Evolutionary conservation across 2,888 invertebrate species (phyloP).

Genomic region (Netelia inedita): DNA sequence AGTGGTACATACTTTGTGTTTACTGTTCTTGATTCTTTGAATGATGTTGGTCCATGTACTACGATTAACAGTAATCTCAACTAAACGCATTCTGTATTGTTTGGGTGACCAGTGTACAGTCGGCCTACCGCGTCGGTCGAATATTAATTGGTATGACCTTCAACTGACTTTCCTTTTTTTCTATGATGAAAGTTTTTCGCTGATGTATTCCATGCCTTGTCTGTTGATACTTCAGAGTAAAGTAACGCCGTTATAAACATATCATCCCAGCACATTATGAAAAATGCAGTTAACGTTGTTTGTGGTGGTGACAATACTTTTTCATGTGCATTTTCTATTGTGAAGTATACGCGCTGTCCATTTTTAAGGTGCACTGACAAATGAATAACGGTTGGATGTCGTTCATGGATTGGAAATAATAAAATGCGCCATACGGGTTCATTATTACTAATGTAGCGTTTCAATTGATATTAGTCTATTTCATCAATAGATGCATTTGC

Average conservation of each 20-base stretch:
- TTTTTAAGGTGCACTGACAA: conserved; percentile 76
- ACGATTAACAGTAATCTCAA: conserved; percentile 71
- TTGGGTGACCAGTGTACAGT: conserved; percentile 75
- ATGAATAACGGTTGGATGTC: conserved; percentile 75
- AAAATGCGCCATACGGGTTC: conserved; percentile 76
- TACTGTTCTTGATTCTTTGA: conserved; percentile 71
- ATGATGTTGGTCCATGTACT: conserved; percentile 74
- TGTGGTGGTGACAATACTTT: background rate
- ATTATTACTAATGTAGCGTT: conserved; percentile 76
- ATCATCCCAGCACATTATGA: conserved; percentile 77
- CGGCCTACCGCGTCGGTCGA: conserved; percentile 71
- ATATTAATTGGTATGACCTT: conserved; percentile 42
- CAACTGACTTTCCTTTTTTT: conserved; percentile 9
- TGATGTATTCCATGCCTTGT: conserved; percentile 66
- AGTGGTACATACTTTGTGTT: conserved; percentile 68
- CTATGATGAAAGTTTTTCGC: background rate
- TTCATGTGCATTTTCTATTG: too few species aligned
- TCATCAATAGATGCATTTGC: conserved; percentile 68
- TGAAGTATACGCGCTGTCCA: conserved; percentile 73
- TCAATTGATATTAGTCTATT: conserved; percentile 74
- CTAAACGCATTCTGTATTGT: conserved; percentile 71
- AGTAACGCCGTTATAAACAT: conserved; percentile 79
- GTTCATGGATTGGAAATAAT: conserved; percentile 74
- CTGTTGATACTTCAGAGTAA: conserved; percentile 73
- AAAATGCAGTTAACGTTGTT: conserved; percentile 77